These are phyloP conservation scores for Leptodactylus fallax DNA, from an alignment of 2,797 vertebrate genomes.

Conservation along the genomic window DNA sequence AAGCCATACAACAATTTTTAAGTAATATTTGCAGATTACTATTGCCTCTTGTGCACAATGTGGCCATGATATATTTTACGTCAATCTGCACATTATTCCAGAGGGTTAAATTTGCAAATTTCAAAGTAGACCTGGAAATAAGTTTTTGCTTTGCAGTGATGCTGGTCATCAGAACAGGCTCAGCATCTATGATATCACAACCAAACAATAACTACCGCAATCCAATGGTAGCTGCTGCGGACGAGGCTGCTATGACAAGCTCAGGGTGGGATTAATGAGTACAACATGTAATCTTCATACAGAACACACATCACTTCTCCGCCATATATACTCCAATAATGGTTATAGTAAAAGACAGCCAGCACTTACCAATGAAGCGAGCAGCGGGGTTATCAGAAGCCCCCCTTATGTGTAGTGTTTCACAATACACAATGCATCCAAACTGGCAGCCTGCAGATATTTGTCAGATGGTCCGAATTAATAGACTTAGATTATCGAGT, in stretches of 20 bases:
- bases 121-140: neutral
- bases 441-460: neutral
- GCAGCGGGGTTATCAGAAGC: neutral
- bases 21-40: neutral
- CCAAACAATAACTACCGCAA: too few relatives aligned
- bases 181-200: too few relatives aligned
- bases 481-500: conserved; percentile 18
- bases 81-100: neutral
- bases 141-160: neutral
- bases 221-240: neutral
- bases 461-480: conserved; percentile 45
- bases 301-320: neutral
- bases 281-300: conserved; percentile 30
- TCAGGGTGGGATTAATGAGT: neutral
- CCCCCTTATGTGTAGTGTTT: conserved; percentile 33
- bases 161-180: too few relatives aligned
- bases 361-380: conserved; percentile 23
- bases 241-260: neutral
- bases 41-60: neutral
- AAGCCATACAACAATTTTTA: neutral
- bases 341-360: conserved; percentile 27
- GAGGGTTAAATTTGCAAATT: neutral
- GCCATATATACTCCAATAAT: conserved; percentile 35
- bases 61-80: neutral
- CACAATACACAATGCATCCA: neutral